These are phyloP conservation scores for Nebria brevicollis DNA, from an alignment of 2,888 invertebrate species.

Conservation along the genomic window DNA sequence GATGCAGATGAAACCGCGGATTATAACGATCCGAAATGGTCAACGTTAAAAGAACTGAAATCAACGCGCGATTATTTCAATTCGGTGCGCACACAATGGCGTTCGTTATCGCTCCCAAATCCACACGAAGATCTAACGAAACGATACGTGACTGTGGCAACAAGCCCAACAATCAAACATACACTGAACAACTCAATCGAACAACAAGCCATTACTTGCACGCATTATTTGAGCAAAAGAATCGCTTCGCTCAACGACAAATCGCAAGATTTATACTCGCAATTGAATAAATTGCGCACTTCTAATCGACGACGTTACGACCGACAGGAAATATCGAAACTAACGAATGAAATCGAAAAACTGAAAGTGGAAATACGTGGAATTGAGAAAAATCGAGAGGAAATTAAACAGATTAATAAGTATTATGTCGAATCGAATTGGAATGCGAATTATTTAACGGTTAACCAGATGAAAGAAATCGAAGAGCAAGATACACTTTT, in stretches of 20 bases:
- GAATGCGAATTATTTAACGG: constrained; percentile 37
- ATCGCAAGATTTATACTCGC: neutral
- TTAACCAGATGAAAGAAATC: constrained; percentile 20
- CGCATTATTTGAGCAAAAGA: constrained; percentile 16
- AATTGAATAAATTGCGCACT: neutral
- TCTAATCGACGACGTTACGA: neutral
- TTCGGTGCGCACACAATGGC: constrained; percentile 44
- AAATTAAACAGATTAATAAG: constrained; percentile 33
- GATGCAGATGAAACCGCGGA: constrained; percentile 40
- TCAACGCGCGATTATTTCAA: constrained; percentile 46
- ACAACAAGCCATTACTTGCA: neutral
- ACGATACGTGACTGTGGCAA: constrained; percentile 24
- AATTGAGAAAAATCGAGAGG: constrained; percentile 32
- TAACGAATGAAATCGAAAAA: constrained; percentile 19
- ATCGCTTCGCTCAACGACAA: neutral
- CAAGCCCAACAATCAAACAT: constrained; percentile 8
- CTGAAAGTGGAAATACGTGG: constrained; percentile 3
- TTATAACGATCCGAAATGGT: constrained; percentile 47
- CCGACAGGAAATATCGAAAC: constrained; percentile 12
- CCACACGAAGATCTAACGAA: constrained; percentile 46
- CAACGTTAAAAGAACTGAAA: constrained; percentile 38
- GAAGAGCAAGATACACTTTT: constrained; percentile 35
- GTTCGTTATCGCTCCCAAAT: constrained; percentile 35
- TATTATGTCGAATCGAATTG: constrained; percentile 24
- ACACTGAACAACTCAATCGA: constrained; percentile 6